Evolutionary conservation across 2,797 vertebrate genomes (phyloP).

Genomic region (Sternarchorhynchus goeldii): DNA sequence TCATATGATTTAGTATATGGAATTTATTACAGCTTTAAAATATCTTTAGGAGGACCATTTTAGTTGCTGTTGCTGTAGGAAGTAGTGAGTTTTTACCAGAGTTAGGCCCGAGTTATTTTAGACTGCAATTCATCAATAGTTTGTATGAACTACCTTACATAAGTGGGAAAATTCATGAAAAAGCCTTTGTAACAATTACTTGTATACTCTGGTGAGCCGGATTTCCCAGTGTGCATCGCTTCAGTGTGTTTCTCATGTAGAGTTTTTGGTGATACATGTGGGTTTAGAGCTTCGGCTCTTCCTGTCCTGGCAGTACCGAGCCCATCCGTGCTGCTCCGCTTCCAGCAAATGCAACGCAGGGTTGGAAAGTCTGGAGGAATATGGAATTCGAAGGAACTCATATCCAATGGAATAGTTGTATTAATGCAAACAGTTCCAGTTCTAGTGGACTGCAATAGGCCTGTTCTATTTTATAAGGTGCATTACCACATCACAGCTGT

Average conservation of each 20-base stretch:
- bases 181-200: neutral
- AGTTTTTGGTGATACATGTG: conserved; percentile 73
- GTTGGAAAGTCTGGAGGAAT: conserved; percentile 70
- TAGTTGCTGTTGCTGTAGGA: neutral
- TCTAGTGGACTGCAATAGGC: neutral
- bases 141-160: neutral
- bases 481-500: no score
- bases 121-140: neutral
- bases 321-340: conserved; percentile 91
- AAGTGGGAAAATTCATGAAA: neutral
- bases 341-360: conserved; percentile 88
- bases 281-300: conserved; percentile 88
- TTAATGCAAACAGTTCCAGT: neutral
- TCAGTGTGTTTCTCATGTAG: conserved; percentile 61
- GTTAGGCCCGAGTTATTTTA: neutral
- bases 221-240: conserved; percentile 21
- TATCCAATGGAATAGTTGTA: neutral
- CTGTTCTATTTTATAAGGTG: no score
- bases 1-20: neutral
- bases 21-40: neutral
- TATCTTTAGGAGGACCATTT: neutral
- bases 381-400: neutral
- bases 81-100: neutral
- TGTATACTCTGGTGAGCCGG: neutral
- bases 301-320: conserved; percentile 94